These are phyloP conservation scores for Spodoptera picta DNA, from an alignment of 2,888 invertebrate species.

Conservation along the genomic window DNA sequence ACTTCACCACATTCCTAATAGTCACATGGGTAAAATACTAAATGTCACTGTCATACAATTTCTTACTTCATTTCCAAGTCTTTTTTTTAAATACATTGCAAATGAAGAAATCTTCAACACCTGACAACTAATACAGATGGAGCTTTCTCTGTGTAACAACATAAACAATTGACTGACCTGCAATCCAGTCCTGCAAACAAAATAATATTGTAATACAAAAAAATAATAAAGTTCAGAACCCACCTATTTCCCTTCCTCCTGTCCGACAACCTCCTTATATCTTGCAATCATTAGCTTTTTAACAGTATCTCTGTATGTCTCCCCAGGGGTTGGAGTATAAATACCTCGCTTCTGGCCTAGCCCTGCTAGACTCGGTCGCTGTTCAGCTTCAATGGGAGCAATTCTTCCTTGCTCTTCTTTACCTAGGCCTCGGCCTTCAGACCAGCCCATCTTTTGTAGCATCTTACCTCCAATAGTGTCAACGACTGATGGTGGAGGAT, in stretches of 20 bases:
- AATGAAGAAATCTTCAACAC: constrained; percentile 26
- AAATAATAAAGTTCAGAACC: constrained; percentile 64
- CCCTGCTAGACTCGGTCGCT: constrained; percentile 93
- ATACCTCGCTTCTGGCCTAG: constrained; percentile 94
- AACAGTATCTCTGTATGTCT: constrained; percentile 96
- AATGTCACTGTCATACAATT: constrained; percentile 12
- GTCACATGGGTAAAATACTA: constrained; percentile 1
- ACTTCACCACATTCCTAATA: constrained; percentile 14
- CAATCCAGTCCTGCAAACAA: constrained; percentile 68
- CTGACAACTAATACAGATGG: constrained; percentile 3
- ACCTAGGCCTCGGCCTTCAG: constrained; percentile 98
- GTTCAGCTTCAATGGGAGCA: constrained; percentile 95
- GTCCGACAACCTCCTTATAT: constrained; percentile 93
- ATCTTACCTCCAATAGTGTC: constrained; percentile 98
- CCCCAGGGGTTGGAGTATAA: constrained; percentile 93
- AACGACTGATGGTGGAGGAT: constrained; percentile 91
- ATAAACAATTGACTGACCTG: constrained; percentile 70
- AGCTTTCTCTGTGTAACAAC: constrained; percentile 7
- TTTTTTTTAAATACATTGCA: constrained; percentile 15
- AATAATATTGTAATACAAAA: constrained; percentile 41
- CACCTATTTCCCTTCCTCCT: constrained; percentile 86
- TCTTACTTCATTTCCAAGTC: constrained; percentile 12
- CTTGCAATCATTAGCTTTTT: constrained; percentile 96
- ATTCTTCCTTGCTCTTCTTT: constrained; percentile 97
- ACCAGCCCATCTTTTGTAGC: constrained; percentile 99